Base-by-base conservation (phyloP, 1,140 invertebrate genomes). In the Elysia chlorotica region DNA sequence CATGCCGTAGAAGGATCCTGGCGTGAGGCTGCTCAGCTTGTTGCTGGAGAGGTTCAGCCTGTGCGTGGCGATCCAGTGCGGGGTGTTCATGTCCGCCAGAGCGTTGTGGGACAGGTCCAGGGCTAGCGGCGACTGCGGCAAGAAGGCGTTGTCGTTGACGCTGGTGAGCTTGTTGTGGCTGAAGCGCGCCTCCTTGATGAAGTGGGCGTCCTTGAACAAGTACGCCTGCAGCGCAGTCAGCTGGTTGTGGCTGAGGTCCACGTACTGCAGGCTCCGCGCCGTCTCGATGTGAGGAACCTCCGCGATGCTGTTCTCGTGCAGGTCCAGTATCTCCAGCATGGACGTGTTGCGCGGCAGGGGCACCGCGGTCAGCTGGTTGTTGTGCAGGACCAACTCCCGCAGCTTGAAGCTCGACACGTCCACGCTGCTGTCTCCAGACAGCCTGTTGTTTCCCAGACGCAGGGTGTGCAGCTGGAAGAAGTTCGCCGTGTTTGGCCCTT, bases 101-200 rank as follows among this genome's bases (percentile, higher is more conserved):
- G 72, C 48, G 69, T 86, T 86, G 53, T 74, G 48, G 0, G 84
- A 86, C 14, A 86, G 68, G 71, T 86, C 81, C 33, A 86, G 73
- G 38, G 78, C n/a, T 6, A 76, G 71, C 1, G 81, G 79, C 19
- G 81, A 74, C n/a, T 75, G 61, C 19, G 76, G 77, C 17, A 73
- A 56, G 63, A 85, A 85, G 2, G 80, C 77, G 3, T 69, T 69
- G 35, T 76, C 63, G 56, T 80, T 65, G 2, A 83, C 30, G 19
- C 35, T 69, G 4, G 65, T 41, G 19, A 85, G 82, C 21, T 63
- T 48, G 73, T 85, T 85, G 30, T 62, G 28, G 61, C 82, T 83
- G 35, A 84, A 80, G 72, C 83, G 82, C 19, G 76, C 78, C 10
- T 65, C 5, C 19, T 76, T 54, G 1, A 83, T 65, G 17, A 73